A percentile compares a stretch with the other conserved stretches of the same genome.
Evolutionary conservation across 2,888 invertebrate species (phyloP).

Genomic region (Drosophila pseudotakahashii): DNA sequence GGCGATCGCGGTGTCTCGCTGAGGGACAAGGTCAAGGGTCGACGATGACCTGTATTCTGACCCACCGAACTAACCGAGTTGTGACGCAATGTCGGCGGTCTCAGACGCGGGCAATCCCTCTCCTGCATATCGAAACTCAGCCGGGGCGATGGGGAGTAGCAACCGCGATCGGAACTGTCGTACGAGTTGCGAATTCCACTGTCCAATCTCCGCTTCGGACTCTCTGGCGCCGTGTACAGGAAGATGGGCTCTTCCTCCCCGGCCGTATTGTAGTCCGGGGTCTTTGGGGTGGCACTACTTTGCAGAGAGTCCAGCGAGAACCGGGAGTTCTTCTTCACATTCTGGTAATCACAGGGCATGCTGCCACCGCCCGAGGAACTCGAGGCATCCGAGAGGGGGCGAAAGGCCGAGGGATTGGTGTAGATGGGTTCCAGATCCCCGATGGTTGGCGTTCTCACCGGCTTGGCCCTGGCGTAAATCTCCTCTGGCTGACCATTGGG

Average conservation of each 20-base stretch:
- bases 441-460: constrained; percentile 80
- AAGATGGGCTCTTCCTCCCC: constrained; percentile 83
- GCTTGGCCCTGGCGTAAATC: constrained; percentile 77
- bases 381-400: constrained; percentile 82
- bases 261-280: constrained; percentile 82
- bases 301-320: constrained; percentile 83
- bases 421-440: constrained; percentile 81
- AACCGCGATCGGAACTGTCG: constrained; percentile 77
- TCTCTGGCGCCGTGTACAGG: constrained; percentile 83
- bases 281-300: constrained; percentile 83
- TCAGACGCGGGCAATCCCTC: constrained; percentile 49
- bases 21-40: constrained; percentile 70
- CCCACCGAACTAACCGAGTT: constrained; percentile 57
- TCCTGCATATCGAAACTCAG: constrained; percentile 82
- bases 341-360: constrained; percentile 82
- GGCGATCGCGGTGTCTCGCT: constrained; percentile 73
- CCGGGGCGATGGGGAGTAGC: constrained; percentile 71
- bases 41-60: constrained; percentile 35
- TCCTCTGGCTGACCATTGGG: constrained; percentile 64
- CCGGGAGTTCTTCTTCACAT: constrained; percentile 81
- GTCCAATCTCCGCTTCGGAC: constrained; percentile 79
- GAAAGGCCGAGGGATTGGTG: constrained; percentile 71
- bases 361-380: constrained; percentile 80
- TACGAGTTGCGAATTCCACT: constrained; percentile 76
- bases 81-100: constrained; percentile 65